Percentiles rank a stretch among this genome's conserved stretches.
Conservation (phyloP, 1,140 invertebrate genomes). For the Oryctes rhinoceros region DNA sequence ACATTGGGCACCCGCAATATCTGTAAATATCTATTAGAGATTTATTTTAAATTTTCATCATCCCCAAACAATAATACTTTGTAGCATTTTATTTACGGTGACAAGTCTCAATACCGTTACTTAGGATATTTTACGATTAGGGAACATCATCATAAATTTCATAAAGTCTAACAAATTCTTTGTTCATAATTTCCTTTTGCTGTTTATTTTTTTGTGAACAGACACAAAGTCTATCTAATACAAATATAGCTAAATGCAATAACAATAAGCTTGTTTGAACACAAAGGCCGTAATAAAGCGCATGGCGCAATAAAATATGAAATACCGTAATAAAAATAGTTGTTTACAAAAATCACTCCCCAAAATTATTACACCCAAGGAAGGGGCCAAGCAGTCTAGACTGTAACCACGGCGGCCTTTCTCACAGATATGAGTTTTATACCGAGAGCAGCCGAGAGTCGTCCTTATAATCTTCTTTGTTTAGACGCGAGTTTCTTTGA, state of each 20-base stretch:
- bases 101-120: background rate
- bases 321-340: conserved; percentile 53
- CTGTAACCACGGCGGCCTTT: conserved; percentile 48
- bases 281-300: conserved; percentile 44
- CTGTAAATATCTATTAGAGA: too few species aligned
- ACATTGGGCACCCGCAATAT: too few species aligned
- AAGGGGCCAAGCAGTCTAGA: conserved; percentile 54
- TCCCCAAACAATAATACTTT: background rate
- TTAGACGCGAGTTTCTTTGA: conserved; percentile 20
- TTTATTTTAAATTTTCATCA: too few species aligned
- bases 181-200: background rate
- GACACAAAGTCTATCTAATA: conserved; percentile 37
- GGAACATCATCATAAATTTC: conserved; percentile 5
- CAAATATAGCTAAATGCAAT: conserved; percentile 42
- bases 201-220: background rate
- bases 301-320: conserved; percentile 51
- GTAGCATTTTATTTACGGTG: background rate
- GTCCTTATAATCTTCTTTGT: conserved; percentile 39
- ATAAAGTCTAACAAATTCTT: conserved; percentile 10
- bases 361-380: conserved; percentile 48
- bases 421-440: conserved; percentile 50
- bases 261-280: conserved; percentile 46
- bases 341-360: conserved; percentile 54
- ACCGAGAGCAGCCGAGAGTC: conserved; percentile 12
- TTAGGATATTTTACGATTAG: background rate